Evolutionary conservation across 2,113 vertebrate species (phyloP).

Genomic region (Elephantulus edwardii): DNA sequence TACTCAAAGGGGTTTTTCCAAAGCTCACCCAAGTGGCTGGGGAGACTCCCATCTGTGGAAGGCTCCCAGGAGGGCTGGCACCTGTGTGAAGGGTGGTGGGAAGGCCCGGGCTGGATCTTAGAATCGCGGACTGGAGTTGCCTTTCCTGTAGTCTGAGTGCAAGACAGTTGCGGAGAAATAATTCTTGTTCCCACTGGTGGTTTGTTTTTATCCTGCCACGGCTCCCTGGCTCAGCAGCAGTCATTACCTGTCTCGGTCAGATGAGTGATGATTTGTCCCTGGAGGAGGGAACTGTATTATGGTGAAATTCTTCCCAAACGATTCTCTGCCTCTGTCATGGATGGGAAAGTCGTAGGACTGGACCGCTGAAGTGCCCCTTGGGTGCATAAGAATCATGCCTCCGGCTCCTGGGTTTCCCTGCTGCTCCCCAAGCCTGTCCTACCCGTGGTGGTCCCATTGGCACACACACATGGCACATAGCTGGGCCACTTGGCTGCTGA

Average conservation of each 20-base stretch:
- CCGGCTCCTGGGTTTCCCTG: neutral
- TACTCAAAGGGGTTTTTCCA: neutral
- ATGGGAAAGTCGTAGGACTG: fast-evolving
- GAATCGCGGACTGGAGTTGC: too few species aligned
- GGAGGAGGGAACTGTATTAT: too few species aligned
- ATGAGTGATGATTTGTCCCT: neutral
- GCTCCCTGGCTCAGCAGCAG: neutral
- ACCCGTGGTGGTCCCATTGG: neutral
- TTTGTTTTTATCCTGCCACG: neutral
- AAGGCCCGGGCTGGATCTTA: neutral
- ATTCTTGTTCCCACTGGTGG: neutral
- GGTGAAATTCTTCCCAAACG: neutral
- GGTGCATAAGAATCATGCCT: too few species aligned
- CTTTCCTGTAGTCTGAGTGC: neutral
- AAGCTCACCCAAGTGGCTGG: fast-evolving
- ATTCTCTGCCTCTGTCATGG: neutral
- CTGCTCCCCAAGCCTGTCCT: fast-evolving
- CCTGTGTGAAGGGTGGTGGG: neutral
- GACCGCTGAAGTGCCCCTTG: too few species aligned
- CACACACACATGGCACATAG: neutral
- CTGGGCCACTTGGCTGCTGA: neutral
- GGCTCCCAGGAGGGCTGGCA: neutral
- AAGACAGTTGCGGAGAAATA: neutral
- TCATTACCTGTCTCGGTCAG: neutral
- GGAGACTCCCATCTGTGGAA: fast-evolving